A percentile compares a stretch with the other conserved stretches of the same genome.
Conservation (phyloP, 2,113 vertebrate species). For the Synodontis membranacea region DNA sequence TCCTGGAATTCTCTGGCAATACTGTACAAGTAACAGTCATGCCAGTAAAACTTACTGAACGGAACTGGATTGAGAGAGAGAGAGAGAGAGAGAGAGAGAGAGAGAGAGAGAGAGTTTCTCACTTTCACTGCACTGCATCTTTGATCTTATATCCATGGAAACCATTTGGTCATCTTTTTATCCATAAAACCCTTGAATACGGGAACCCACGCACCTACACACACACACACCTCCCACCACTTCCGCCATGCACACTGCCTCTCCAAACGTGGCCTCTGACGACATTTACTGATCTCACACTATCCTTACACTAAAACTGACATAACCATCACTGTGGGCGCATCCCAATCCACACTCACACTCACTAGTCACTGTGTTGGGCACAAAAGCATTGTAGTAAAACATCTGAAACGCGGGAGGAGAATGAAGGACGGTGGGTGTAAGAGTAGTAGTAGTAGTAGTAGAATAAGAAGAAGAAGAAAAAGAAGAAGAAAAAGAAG, state of each 20-base stretch:
- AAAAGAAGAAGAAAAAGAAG: neutral
- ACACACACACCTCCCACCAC: slow-evolving; percentile 20
- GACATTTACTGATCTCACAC: neutral
- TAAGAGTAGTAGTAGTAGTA: too few relatives aligned
- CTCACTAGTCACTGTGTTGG: neutral
- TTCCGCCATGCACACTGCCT: slow-evolving; percentile 7
- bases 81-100: neutral
- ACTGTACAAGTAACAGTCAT: too few relatives aligned
- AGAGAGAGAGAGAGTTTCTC: neutral
- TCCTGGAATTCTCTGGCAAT: too few relatives aligned
- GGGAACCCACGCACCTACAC: neutral
- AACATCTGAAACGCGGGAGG: neutral
- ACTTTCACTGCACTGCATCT: slow-evolving; percentile 33
- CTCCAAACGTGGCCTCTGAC: slow-evolving; percentile 7
- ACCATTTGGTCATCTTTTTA: slow-evolving; percentile 29
- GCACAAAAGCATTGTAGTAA: neutral
- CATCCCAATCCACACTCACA: neutral
- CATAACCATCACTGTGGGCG: neutral
- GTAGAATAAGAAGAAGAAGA: neutral
- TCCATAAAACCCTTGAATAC: slow-evolving; percentile 26
- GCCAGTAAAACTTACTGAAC: too few relatives aligned
- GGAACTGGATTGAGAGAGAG: neutral
- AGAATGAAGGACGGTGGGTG: neutral
- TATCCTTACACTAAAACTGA: neutral
- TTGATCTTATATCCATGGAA: slow-evolving; percentile 59